Conservation (phyloP, 2,888 invertebrate species). For the Julus scanicus region DNA sequence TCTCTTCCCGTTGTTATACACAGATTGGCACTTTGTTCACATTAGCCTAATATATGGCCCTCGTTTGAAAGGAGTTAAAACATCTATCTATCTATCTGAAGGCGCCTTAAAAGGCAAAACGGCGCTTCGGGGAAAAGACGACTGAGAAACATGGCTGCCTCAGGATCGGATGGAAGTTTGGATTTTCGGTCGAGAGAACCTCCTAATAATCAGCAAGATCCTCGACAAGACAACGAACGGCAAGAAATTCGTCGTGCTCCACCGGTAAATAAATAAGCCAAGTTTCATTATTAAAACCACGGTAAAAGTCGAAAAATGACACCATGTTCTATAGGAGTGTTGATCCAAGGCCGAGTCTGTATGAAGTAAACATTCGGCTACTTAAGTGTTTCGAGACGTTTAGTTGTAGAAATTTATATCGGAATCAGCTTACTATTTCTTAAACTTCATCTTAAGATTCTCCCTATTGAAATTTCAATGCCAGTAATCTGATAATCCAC, state of each 20-base stretch:
- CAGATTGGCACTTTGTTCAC: no score
- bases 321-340: no score
- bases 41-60: no score
- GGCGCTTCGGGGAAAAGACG: conserved; percentile 1
- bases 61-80: no score
- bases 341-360: no score
- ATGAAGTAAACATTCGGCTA: no score
- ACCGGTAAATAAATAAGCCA: not conserved
- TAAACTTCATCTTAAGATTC: not conserved
- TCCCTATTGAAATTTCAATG: not conserved
- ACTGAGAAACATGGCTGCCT: not conserved
- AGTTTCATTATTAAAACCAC: not conserved
- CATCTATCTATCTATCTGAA: no score
- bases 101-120: no score
- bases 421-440: not conserved
- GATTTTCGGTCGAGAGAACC: not conserved
- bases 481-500: no score
- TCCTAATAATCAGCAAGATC: not conserved
- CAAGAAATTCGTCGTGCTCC: not conserved
- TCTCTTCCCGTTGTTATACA: no score
- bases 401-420: not conserved
- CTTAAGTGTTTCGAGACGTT: not conserved
- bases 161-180: not conserved
- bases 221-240: not conserved
- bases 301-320: no score